Evolutionary conservation across 2,888 invertebrate species (phyloP), one percentile per base, ranked within the genome.

Genomic region (Herminia tarsipennalis): DNA sequence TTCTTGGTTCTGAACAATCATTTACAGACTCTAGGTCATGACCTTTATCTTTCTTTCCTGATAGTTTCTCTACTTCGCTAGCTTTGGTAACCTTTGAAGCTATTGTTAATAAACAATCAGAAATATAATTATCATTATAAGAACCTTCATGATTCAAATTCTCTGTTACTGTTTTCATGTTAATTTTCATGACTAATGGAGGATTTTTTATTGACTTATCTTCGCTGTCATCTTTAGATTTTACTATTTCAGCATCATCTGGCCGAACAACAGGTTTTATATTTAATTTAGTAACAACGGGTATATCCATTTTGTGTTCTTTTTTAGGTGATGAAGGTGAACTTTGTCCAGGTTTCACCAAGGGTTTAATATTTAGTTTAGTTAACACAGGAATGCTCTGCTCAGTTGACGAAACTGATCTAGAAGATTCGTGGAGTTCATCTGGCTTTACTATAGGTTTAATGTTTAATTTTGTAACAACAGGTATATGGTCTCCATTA

Each of bases 401-500:
- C 45, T 86, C 88, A 70, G 53, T 57, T 30, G 58, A 54, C 28
- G 61, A 43, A 63, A 73, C 73, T 39, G 70, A 52, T 64, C 74
- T 81, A 39, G 51, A 42, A 18, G 67, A 54, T 36, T 81, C 82
- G 32, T 83, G 75, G n/a, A 48, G 29, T 16, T 82, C 81, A 65
- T 66, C 76, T 46, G 89, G 90, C 69, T 84, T 89, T 34, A 85
- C 55, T 46, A 93, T 83, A 2, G 93, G 93, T 80, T 93, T 93
- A 51, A 93, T 93, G 53, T 92, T 93, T 34, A 93, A 75, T 81
- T 93, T 93, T 59, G 92, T 92, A 51, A 89, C 83, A 68, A 88
- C 70, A 56, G 90, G 90, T 82, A 90, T 87, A 51, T 84, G 74
- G 63, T 88, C 89, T 53, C 70, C 70, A 72, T 90, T 88, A 44